Conservation (phyloP, 2,113 vertebrate genomes). For the Monopterus albus region DNA sequence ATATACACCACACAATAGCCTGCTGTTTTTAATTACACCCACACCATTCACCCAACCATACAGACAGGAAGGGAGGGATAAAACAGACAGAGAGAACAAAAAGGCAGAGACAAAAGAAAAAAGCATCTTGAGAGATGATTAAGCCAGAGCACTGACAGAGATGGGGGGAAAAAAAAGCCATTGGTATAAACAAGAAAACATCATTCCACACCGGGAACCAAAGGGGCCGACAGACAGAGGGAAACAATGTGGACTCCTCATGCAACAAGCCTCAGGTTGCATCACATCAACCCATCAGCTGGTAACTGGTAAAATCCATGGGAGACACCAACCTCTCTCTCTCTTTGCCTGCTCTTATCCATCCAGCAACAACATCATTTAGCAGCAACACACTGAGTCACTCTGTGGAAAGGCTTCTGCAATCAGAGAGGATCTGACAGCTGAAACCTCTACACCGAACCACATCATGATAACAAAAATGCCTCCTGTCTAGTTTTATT, state of each 20-base stretch:
- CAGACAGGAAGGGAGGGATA: conserved; percentile 33
- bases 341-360: conserved; percentile 47
- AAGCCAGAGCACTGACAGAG: conserved; percentile 26
- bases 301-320: conserved; percentile 20
- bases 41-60: conserved; percentile 44
- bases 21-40: conserved; percentile 75
- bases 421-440: conserved; percentile 34
- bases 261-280: conserved; percentile 20
- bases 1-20: conserved; percentile 41
- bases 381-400: conserved; percentile 37
- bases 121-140: conserved; percentile 37
- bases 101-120: conserved; percentile 1
- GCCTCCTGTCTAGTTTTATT: background rate
- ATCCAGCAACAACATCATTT: conserved; percentile 48
- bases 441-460: conserved; percentile 35
- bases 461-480: conserved; percentile 16
- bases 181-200: conserved; percentile 34
- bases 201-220: background rate
- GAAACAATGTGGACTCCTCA: conserved; percentile 32
- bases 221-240: conserved; percentile 24
- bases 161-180: conserved; percentile 2
- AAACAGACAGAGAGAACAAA: conserved; percentile 11
- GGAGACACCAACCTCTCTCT: conserved; percentile 56
- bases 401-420: background rate
- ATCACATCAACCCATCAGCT: conserved; percentile 42